Percentiles rank a stretch among this genome's conserved stretches.
Conservation (phyloP, 2,888 invertebrate genomes). For the Lasioglossum malachurum region DNA sequence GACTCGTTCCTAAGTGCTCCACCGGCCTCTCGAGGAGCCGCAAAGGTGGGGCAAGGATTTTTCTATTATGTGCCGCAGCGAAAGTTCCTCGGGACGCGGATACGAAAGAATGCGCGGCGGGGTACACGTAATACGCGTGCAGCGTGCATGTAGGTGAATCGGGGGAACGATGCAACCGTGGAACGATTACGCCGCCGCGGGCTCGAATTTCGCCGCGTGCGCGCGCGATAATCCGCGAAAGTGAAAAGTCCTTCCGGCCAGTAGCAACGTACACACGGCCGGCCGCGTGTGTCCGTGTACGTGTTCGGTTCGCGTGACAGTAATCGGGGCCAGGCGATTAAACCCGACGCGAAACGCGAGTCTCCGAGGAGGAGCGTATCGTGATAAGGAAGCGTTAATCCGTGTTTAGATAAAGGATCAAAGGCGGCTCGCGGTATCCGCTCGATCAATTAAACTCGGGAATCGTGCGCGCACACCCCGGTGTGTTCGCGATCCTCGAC, state of each 20-base stretch:
- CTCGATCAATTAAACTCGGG: conserved; percentile 14
- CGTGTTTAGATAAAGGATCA: conserved; percentile 17
- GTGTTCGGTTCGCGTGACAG: not conserved
- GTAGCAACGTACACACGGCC: not conserved
- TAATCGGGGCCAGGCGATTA: not conserved
- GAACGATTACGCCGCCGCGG: not conserved
- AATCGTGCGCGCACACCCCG: not conserved
- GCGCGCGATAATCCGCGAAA: conserved; percentile 3
- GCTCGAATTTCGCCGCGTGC: not conserved
- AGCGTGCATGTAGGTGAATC: not conserved
- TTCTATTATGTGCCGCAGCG: conserved; percentile 40
- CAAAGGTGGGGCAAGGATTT: conserved; percentile 20
- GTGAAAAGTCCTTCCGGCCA: conserved; percentile 9
- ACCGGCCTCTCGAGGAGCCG: not conserved
- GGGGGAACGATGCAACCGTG: not conserved
- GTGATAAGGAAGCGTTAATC: conserved; percentile 38
- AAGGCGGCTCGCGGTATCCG: conserved; percentile 17
- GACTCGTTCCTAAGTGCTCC: conserved; percentile 1
- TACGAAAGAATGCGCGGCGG: conserved; percentile 30
- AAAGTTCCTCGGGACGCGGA: conserved; percentile 44
- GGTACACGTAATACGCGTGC: conserved; percentile 10
- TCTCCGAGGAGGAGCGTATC: not conserved
- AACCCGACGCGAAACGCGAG: not conserved
- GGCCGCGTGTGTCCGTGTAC: not conserved
- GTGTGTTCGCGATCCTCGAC: not conserved